These are phyloP conservation scores for Odontocerum albicorne DNA, from an alignment of 2,888 invertebrate genomes.

Conservation along the genomic window DNA sequence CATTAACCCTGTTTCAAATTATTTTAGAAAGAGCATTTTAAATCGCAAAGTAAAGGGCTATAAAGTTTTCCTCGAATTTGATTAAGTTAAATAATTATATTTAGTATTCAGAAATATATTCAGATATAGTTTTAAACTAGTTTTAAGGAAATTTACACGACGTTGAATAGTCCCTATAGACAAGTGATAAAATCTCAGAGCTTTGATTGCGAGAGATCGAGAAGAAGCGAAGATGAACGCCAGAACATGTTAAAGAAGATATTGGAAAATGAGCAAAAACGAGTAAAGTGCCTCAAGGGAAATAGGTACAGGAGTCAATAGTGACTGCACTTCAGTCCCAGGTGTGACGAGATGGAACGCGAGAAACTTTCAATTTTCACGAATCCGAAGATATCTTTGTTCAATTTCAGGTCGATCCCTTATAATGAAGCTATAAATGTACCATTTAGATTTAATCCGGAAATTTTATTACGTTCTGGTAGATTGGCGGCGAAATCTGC, in stretches of 20 bases:
- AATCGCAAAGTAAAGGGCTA: too few species aligned
- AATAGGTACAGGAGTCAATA: constrained; percentile 19
- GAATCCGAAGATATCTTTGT: constrained; percentile 22
- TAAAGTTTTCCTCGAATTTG: too few species aligned
- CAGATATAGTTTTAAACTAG: too few species aligned
- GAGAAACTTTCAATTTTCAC: constrained; percentile 30
- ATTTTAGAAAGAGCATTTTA: too few species aligned
- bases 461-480: constrained; percentile 12
- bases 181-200: too few species aligned
- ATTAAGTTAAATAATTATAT: too few species aligned
- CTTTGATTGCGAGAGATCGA: not conserved
- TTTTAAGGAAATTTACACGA: too few species aligned
- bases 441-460: constrained; percentile 24
- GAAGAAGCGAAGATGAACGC: constrained; percentile 2
- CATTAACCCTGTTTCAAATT: too few species aligned
- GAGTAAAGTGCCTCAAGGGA: constrained; percentile 24
- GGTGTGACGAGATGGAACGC: constrained; percentile 20
- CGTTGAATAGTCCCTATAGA: too few species aligned
- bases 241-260: constrained; percentile 5
- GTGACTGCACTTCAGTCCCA: constrained; percentile 19
- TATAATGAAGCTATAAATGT: constrained; percentile 24
- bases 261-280: constrained; percentile 28
- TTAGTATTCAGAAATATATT: too few species aligned
- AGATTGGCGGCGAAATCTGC: constrained; percentile 10
- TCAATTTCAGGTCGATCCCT: constrained; percentile 12